Evolutionary conservation across 2,113 vertebrate species (phyloP), one percentile per base, ranked within the genome.

Genomic region (Periophthalmodon schlosseri): DNA sequence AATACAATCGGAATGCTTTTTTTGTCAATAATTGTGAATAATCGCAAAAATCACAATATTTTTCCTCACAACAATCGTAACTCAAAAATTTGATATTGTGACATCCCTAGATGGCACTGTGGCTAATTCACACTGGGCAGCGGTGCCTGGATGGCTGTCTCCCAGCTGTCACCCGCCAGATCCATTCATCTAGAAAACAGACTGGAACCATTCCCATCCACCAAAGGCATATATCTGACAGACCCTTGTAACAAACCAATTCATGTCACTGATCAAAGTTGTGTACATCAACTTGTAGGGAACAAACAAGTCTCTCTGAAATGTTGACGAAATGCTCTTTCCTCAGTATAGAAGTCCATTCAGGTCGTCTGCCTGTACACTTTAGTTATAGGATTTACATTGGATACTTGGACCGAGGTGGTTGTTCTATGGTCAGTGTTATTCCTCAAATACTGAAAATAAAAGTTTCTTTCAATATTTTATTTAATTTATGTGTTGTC

Each of bases 101-200:
- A 28, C 28, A 28, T 28, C 28, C 28, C 28, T 28, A 28, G 77
- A 69, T 67, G 76, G 73, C 67, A 28, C 47, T 56, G 63, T 74
- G 63, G 68, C 65, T 78, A 72, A 47, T 69, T 70, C 74, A 70
- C 24, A 75, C 70, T 76, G 63, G 49, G 75, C 58, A 79, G 81
- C 69, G 73, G 77, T 80, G 84, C 77, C 76, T 18, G n/a, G 56
- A 75, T 80, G 77, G 46, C 76, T 73, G 68, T 72, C 61, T 74
- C 73, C 81, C 79, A 87, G 75, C 82, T 85, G 76, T 85, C 83
- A 85, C 72, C 78, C 66, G 6, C 16, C 2, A 60, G 72, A 78
- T 79, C 65, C 73, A 84, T 81, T 85, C 87, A 75, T 75, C 81
- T 73, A 79, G 68, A 79, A 84, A 81, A 66, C 76, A 50, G 77